phyloP scores from a whole-genome alignment of 2,113 vertebrate genomes.

The Scartelaos histophorus region DNA sequence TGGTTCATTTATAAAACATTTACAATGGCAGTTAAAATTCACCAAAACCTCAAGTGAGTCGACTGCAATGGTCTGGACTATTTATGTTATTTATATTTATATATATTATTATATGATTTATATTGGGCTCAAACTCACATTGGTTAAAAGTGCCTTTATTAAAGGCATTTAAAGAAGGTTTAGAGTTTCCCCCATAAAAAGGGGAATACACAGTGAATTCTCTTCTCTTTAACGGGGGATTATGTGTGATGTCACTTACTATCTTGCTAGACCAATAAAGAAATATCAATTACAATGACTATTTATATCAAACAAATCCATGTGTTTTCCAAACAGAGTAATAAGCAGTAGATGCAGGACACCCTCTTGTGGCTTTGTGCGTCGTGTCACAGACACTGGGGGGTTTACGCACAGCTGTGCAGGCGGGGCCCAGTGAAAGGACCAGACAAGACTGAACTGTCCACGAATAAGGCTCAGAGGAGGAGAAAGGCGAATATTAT shows the following conservation, averaged over 20 bases:
- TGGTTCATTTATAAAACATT: background rate
- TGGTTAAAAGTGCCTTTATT: background rate
- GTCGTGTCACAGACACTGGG: constrained; percentile 17
- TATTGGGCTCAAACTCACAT: too few relatives aligned
- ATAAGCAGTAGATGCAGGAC: background rate
- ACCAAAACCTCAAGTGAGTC: background rate
- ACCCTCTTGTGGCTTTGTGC: constrained; percentile 21
- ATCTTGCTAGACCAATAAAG: background rate
- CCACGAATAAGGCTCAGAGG: background rate
- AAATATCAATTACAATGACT: too few relatives aligned
- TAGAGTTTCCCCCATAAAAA: background rate
- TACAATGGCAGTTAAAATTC: background rate
- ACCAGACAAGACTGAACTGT: background rate
- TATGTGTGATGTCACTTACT: background rate
- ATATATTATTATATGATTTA: too few relatives aligned
- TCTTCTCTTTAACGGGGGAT: background rate
- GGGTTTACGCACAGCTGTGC: constrained; percentile 13
- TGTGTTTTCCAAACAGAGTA: background rate
- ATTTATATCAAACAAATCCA: too few relatives aligned
- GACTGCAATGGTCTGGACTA: background rate
- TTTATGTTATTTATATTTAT: background rate
- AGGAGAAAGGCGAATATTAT: background rate
- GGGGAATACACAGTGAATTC: background rate
- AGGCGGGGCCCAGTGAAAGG: background rate
- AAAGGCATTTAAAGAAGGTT: background rate